phyloP scores from a whole-genome alignment of 1,140 invertebrate species.

The Sycophila sp. region DNA sequence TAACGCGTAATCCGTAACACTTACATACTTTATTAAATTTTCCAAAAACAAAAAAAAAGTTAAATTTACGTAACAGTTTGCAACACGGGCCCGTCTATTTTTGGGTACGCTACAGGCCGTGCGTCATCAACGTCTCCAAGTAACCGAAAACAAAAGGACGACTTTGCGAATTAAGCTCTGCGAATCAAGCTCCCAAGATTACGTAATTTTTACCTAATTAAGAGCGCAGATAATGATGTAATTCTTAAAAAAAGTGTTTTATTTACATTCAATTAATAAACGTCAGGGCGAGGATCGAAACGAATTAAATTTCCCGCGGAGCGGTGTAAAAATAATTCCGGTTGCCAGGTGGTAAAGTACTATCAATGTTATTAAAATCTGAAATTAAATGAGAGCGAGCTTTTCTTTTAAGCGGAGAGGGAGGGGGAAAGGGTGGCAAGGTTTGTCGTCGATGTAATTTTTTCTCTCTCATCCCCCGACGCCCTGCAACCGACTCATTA shows the following conservation, averaged over 20 bases:
- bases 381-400: conserved; percentile 30
- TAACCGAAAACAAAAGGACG: too few species aligned
- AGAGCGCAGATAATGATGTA: too few species aligned
- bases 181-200: too few species aligned
- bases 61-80: too few species aligned
- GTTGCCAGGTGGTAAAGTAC: conserved; percentile 10
- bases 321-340: not conserved
- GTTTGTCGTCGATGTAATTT: not conserved
- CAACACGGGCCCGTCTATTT: not conserved
- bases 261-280: conserved; percentile 24
- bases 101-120: too few species aligned
- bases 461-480: not conserved
- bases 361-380: conserved; percentile 28
- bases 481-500: not conserved
- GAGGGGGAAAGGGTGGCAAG: too few species aligned
- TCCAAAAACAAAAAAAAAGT: too few species aligned
- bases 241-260: not conserved
- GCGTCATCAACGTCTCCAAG: too few species aligned
- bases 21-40: too few species aligned
- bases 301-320: not conserved
- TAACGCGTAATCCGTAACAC: too few species aligned
- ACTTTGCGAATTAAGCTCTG: not conserved
- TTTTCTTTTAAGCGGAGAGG: conserved; percentile 11
- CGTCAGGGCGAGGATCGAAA: conserved; percentile 9
- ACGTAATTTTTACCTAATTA: too few species aligned